phyloP scores from a whole-genome alignment of 2,888 invertebrate species.

The Hermodice carunculata region DNA sequence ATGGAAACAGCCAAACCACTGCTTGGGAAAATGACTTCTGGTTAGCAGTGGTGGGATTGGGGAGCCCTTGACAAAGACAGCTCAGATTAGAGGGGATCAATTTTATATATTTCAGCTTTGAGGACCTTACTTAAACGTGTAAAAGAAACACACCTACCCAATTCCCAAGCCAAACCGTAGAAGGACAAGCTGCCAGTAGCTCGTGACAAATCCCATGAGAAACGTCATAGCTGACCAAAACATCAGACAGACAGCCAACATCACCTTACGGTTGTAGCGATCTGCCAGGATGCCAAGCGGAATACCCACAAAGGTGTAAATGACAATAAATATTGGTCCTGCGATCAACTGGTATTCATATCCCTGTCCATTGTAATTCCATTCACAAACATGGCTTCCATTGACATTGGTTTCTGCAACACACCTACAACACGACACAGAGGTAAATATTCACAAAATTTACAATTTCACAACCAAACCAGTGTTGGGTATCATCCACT shows the following conservation, averaged over 20 bases:
- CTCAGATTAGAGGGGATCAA: no score
- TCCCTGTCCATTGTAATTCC: constrained; percentile 93
- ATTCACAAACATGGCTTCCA: constrained; percentile 85
- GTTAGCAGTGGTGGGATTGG: no score
- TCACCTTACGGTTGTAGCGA: constrained; percentile 73
- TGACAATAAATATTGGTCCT: constrained; percentile 92
- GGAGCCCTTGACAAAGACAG: no score
- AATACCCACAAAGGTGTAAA: constrained; percentile 85
- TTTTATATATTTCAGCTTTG: no score
- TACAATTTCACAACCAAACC: no score
- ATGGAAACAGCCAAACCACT: no score
- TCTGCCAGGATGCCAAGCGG: constrained; percentile 83
- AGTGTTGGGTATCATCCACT: no score
- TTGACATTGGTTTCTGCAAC: constrained; percentile 20
- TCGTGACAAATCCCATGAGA: constrained; percentile 85
- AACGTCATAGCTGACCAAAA: constrained; percentile 87
- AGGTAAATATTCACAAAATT: no score
- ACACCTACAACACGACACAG: constrained; percentile 36
- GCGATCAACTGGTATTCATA: constrained; percentile 92
- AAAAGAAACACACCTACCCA: constrained; percentile 60
- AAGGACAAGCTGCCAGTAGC: constrained; percentile 91
- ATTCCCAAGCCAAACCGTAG: constrained; percentile 89
- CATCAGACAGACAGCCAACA: constrained; percentile 83
- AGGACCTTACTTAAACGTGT: background rate
- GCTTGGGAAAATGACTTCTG: no score